Percentiles rank a stretch among this genome's conserved stretches.
These are phyloP conservation scores for Stichodactyla helianthus DNA, from an alignment of 64 coral and sea anemone genomes.

Conservation along the genomic window DNA sequence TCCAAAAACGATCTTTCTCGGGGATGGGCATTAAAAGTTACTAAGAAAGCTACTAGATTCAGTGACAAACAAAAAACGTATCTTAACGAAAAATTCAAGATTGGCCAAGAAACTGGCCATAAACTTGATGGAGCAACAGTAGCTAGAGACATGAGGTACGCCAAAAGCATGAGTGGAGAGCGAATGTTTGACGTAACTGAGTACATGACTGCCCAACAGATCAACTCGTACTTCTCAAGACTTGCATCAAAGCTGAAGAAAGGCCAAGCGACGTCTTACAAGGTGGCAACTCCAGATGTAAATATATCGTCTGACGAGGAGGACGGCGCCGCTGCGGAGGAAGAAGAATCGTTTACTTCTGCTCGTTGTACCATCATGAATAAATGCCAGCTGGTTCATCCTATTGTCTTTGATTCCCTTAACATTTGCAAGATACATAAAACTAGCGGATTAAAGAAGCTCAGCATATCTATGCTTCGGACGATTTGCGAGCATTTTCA, in stretches of 20 bases:
- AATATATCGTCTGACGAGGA: not conserved
- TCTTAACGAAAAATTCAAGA: not conserved
- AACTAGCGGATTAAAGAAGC: not conserved
- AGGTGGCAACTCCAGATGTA: too few species aligned
- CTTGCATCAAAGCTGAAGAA: not conserved
- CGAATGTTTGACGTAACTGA: too few species aligned
- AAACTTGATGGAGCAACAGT: too few species aligned
- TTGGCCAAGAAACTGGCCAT: too few species aligned
- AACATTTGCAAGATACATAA: not conserved
- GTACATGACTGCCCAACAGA: too few species aligned
- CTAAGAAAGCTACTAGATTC: not conserved
- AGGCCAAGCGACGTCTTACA: not conserved
- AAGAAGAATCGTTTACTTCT: not conserved
- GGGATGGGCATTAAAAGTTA: constrained; percentile 9
- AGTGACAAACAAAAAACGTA: not conserved
- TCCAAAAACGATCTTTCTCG: too few species aligned
- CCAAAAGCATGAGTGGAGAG: too few species aligned
- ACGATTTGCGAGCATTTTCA: constrained; percentile 12
- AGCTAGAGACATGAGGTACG: too few species aligned
- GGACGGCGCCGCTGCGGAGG: not conserved
- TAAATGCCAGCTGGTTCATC: constrained; percentile 6
- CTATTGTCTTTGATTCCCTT: not conserved
- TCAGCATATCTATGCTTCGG: not conserved
- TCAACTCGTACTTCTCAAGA: not conserved
- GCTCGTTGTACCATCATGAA: not conserved